These are phyloP conservation scores for Adrianichthys oophorus DNA, from an alignment of 2,797 vertebrate genomes.

Conservation along the genomic window DNA sequence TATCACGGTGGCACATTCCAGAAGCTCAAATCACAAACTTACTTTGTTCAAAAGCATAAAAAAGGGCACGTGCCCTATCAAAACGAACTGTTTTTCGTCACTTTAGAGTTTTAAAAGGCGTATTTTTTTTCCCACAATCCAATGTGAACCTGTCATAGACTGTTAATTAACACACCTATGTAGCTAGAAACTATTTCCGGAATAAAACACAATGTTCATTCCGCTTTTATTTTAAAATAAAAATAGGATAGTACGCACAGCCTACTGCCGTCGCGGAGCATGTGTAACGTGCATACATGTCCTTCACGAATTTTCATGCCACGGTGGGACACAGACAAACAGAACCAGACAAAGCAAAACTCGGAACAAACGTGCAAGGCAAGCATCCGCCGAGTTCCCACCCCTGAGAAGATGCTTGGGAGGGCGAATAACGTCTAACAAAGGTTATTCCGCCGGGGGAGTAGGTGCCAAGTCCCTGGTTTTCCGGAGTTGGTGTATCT, in stretches of 20 bases:
- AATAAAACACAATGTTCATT: slow-evolving; percentile 36
- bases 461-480: slow-evolving; percentile 59
- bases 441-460: slow-evolving; percentile 65
- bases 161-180: too few relatives aligned
- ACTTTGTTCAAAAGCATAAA: too few relatives aligned
- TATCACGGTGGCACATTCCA: slow-evolving; percentile 24
- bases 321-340: slow-evolving; percentile 61
- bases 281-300: slow-evolving; percentile 70
- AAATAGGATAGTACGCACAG: slow-evolving; percentile 67
- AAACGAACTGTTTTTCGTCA: too few relatives aligned
- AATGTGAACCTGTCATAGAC: too few relatives aligned
- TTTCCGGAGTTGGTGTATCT: slow-evolving; percentile 69
- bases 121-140: too few relatives aligned
- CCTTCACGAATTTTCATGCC: slow-evolving; percentile 65
- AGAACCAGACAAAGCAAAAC: slow-evolving; percentile 59
- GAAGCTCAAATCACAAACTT: too few relatives aligned
- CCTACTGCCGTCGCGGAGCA: slow-evolving; percentile 64
- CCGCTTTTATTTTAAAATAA: slow-evolving; percentile 19
- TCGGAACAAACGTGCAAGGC: slow-evolving; percentile 51
- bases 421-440: slow-evolving; percentile 67
- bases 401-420: slow-evolving; percentile 72
- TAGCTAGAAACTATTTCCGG: slow-evolving; percentile 2
- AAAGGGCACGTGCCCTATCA: too few relatives aligned
- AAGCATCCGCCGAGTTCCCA: slow-evolving; percentile 72
- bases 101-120: too few relatives aligned